Conservation (phyloP, 2,888 invertebrate genomes). For the Busseola fusca region DNA sequence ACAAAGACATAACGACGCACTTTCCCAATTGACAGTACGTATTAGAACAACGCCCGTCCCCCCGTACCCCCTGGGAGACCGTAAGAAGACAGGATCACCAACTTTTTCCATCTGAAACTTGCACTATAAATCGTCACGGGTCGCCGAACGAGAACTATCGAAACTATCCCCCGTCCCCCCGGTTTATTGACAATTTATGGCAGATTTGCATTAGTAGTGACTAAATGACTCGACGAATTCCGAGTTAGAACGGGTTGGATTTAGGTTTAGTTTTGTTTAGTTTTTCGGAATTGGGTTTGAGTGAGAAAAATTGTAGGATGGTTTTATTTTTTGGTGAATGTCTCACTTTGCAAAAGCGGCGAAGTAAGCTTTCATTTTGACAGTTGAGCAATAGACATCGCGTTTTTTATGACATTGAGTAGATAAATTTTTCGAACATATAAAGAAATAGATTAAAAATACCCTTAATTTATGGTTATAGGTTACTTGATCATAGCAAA, state of each 20-base stretch:
- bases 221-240: constrained; percentile 72
- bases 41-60: constrained; percentile 64
- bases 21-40: constrained; percentile 68
- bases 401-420: background rate
- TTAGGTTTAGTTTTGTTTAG: constrained; percentile 57
- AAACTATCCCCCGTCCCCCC: constrained; percentile 61
- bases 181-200: constrained; percentile 85
- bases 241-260: constrained; percentile 63
- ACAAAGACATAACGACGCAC: constrained; percentile 63
- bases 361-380: too few species aligned
- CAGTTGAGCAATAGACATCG: background rate
- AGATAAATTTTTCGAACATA: background rate
- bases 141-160: constrained; percentile 72
- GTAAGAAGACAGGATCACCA: constrained; percentile 77
- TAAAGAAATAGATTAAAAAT: background rate
- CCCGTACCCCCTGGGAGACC: constrained; percentile 62
- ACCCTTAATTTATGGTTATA: background rate
- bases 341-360: background rate
- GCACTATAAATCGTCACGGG: constrained; percentile 84
- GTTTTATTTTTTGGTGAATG: background rate
- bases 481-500: background rate
- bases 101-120: constrained; percentile 88
- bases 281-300: constrained; percentile 31
- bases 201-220: constrained; percentile 83
- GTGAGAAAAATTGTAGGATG: background rate